These are phyloP conservation scores for Microtus oregoni DNA, from an alignment of 2,113 vertebrate genomes.

Conservation along the genomic window DNA sequence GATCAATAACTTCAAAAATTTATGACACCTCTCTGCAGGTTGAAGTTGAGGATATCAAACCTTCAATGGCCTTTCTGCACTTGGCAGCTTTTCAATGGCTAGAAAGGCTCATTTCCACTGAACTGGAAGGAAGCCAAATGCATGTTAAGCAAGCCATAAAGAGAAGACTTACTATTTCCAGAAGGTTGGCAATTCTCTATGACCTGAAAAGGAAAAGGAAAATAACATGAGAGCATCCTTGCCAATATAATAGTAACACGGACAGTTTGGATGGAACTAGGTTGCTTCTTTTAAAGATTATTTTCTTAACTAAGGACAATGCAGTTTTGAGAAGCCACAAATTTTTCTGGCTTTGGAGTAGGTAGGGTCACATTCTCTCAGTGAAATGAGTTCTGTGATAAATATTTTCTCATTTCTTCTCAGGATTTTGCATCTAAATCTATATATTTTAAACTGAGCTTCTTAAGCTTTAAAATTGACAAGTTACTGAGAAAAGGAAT, in stretches of 20 bases:
- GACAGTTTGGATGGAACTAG: slow-evolving; percentile 29
- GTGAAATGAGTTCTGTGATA: slow-evolving; percentile 23
- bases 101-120: neutral
- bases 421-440: slow-evolving; percentile 30
- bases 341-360: neutral
- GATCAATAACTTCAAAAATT: slow-evolving; percentile 56
- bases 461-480: slow-evolving; percentile 60
- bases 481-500: slow-evolving; percentile 33
- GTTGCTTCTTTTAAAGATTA: slow-evolving; percentile 29
- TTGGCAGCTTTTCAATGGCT: slow-evolving; percentile 14
- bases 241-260: slow-evolving; percentile 12
- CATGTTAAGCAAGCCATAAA: slow-evolving; percentile 42
- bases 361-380: neutral
- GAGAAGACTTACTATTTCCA: slow-evolving; percentile 41
- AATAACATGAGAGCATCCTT: neutral
- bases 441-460: slow-evolving; percentile 42
- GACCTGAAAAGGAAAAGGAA: slow-evolving; percentile 55
- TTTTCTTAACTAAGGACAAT: slow-evolving; percentile 14
- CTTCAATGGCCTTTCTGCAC: neutral
- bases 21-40: neutral
- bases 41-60: slow-evolving; percentile 25
- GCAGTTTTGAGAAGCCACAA: neutral
- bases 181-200: slow-evolving; percentile 53
- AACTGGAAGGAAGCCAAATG: neutral
- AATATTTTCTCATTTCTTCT: slow-evolving; percentile 46